phyloP scores from a whole-genome alignment of 1,140 invertebrate genomes.

The Ditylenchus dipsaci region DNA sequence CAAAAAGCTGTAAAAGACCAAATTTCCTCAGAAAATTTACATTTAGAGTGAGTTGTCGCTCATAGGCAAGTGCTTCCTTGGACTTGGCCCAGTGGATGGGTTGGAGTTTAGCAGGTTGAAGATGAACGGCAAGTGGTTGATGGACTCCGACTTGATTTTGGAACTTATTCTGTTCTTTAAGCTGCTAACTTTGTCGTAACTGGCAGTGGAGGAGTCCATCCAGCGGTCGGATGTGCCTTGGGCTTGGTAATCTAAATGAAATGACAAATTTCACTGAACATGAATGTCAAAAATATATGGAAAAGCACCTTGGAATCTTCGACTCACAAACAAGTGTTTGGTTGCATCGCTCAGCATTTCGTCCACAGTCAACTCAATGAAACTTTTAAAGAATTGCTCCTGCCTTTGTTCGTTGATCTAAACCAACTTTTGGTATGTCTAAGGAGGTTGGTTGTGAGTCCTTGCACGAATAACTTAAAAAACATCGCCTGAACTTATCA shows the following conservation, averaged over 20 bases:
- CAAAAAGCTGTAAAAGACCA: neutral
- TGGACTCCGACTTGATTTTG: slow-evolving; percentile 6
- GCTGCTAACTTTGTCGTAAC: slow-evolving; percentile 21
- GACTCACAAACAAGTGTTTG: slow-evolving; percentile 31
- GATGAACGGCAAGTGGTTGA: slow-evolving; percentile 19
- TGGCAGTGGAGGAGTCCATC: slow-evolving; percentile 13
- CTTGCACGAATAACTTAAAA: too few species aligned
- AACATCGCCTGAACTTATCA: too few species aligned
- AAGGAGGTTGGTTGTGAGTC: too few species aligned
- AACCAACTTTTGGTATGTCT: too few species aligned
- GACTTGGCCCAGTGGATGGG: slow-evolving; percentile 14
- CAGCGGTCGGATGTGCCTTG: slow-evolving; percentile 18
- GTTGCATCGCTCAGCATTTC: slow-evolving; percentile 15
- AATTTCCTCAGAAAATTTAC: neutral
- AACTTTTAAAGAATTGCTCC: slow-evolving; percentile 25
- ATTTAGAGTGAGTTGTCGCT: slow-evolving; percentile 30
- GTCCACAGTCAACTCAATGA: slow-evolving; percentile 31
- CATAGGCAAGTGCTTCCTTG: slow-evolving; percentile 24
- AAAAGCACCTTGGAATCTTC: slow-evolving; percentile 37
- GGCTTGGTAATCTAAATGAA: slow-evolving; percentile 30
- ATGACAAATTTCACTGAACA: neutral
- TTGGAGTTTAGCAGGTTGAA: slow-evolving; percentile 25
- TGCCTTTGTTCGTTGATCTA: slow-evolving; percentile 21
- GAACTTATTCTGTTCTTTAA: slow-evolving; percentile 24
- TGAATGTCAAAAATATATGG: neutral